Conservation (phyloP, 2,888 invertebrate species). For the Halictus ligatus region DNA sequence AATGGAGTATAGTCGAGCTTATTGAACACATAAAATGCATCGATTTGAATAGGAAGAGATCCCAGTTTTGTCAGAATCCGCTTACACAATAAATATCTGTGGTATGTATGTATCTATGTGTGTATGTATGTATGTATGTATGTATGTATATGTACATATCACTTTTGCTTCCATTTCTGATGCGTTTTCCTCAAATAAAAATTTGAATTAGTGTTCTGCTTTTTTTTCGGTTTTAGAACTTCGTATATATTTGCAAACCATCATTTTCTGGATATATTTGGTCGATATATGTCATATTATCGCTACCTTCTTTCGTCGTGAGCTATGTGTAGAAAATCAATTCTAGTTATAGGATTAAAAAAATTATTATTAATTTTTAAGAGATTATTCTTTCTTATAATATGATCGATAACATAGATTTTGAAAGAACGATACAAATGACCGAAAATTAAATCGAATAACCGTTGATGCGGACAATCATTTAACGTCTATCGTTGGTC, state of each 20-base stretch:
- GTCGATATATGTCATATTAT: slow-evolving; percentile 13
- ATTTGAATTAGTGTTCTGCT: neutral
- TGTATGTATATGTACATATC: slow-evolving; percentile 13
- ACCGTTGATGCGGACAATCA: neutral
- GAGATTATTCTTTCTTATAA: neutral
- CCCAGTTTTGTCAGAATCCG: slow-evolving; percentile 33
- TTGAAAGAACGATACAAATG: neutral
- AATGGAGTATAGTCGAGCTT: slow-evolving; percentile 55
- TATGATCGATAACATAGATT: neutral
- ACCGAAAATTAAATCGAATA: slow-evolving; percentile 9
- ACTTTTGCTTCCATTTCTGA: neutral
- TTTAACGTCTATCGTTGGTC: slow-evolving; percentile 22
- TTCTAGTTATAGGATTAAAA: neutral
- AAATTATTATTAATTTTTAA: neutral
- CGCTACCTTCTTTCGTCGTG: neutral
- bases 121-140: neutral
- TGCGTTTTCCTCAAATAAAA: slow-evolving; percentile 29
- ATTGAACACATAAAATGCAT: slow-evolving; percentile 60
- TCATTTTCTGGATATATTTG: neutral
- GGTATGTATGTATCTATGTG: neutral
- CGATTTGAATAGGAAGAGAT: slow-evolving; percentile 42
- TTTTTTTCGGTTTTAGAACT: neutral
- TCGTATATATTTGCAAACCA: neutral
- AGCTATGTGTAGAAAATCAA: slow-evolving; percentile 3
- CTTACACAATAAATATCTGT: slow-evolving; percentile 12